phyloP scores from a whole-genome alignment of 2,113 vertebrate genomes.

The Lycaon pictus region DNA sequence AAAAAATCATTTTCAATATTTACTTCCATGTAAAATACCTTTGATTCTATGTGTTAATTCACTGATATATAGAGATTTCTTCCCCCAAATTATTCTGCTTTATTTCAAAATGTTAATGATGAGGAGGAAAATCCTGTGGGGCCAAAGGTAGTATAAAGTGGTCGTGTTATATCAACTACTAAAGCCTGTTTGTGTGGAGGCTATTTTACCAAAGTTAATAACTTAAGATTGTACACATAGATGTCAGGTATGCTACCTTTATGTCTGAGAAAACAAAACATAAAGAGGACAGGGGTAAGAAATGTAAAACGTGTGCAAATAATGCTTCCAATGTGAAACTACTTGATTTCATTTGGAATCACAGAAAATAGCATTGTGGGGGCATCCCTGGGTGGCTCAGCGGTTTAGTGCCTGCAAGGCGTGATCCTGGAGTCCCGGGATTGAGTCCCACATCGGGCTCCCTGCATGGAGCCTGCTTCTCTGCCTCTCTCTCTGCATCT shows the following conservation, averaged over 20 bases:
- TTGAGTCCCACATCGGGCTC: no score
- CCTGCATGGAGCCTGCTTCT: no score
- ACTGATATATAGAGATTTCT: neutral
- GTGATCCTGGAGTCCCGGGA: no score
- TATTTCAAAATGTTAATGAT: constrained; percentile 3
- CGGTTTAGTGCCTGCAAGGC: no score
- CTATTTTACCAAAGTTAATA: neutral
- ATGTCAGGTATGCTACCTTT: neutral
- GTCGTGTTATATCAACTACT: neutral
- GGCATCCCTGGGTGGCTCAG: no score
- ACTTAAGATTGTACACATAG: neutral
- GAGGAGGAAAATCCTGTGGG: neutral
- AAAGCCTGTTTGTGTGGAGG: neutral
- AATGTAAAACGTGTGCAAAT: neutral
- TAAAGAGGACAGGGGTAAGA: neutral
- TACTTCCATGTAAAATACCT: constrained; percentile 11
- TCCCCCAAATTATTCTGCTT: neutral
- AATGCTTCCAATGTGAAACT: constrained; percentile 43
- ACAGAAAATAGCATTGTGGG: constrained; percentile 1
- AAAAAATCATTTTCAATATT: constrained; percentile 22
- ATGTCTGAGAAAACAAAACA: constrained; percentile 46
- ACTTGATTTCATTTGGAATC: constrained; percentile 52
- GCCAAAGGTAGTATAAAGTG: neutral
- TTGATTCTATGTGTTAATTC: neutral
- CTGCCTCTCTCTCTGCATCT: no score